Evolutionary conservation across 2,888 invertebrate species (phyloP).

Genomic region (Opisthograptis luteolata): DNA sequence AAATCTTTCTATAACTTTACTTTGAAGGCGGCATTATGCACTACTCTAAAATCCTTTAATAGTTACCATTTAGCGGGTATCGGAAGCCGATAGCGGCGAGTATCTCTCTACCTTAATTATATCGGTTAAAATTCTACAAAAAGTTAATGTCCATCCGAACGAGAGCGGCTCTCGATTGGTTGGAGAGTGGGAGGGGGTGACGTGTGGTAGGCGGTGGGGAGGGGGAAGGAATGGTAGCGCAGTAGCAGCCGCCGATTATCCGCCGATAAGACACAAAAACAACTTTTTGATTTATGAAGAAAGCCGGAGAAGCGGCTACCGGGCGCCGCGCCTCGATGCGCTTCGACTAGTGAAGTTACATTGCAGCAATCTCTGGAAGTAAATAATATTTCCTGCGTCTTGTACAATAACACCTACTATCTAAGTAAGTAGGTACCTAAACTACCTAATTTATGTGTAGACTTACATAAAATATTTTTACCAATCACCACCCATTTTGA

Average conservation of each 20-base stretch:
- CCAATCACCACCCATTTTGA: too few relatives aligned
- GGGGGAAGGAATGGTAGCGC: slow-evolving; percentile 53
- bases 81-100: slow-evolving; percentile 49
- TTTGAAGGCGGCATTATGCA: slow-evolving; percentile 48
- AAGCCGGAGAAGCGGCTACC: slow-evolving; percentile 75
- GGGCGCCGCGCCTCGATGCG: slow-evolving; percentile 65
- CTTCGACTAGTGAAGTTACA: slow-evolving; percentile 53
- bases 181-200: slow-evolving; percentile 30
- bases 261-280: slow-evolving; percentile 80
- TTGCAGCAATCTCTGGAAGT: too few relatives aligned
- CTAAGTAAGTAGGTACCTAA: too few relatives aligned
- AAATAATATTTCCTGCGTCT: slow-evolving; percentile 8
- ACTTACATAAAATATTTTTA: too few relatives aligned
- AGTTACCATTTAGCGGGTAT: slow-evolving; percentile 59
- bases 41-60: slow-evolving; percentile 63
- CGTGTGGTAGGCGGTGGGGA: slow-evolving; percentile 32
- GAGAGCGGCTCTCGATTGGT: slow-evolving; percentile 43
- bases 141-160: slow-evolving; percentile 66
- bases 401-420: neutral
- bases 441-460: too few relatives aligned
- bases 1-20: too few relatives aligned
- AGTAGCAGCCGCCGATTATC: slow-evolving; percentile 79
- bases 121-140: slow-evolving; percentile 67
- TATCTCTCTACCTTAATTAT: slow-evolving; percentile 49
- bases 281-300: slow-evolving; percentile 83